phyloP scores from a whole-genome alignment of 2,888 invertebrate genomes.

The Eupithecia vulgata region DNA sequence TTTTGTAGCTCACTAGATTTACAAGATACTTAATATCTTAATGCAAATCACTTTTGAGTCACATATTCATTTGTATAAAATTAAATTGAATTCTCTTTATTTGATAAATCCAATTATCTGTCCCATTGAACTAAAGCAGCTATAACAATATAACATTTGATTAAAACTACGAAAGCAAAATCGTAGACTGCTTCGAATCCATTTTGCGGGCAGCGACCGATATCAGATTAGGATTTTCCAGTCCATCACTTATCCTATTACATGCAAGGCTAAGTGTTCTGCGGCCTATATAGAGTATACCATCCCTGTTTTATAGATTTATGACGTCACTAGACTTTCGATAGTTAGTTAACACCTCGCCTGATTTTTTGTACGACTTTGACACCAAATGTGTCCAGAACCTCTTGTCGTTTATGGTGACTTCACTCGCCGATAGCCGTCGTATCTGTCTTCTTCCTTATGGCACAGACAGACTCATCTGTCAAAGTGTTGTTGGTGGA shows the following conservation, averaged over 20 bases:
- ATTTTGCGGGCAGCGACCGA: constrained; percentile 28
- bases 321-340: background rate
- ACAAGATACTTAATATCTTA: constrained; percentile 11
- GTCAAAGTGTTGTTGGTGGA: constrained; percentile 42
- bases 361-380: background rate
- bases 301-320: background rate
- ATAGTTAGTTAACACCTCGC: background rate
- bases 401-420: constrained; percentile 24
- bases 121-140: background rate
- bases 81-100: constrained; percentile 9
- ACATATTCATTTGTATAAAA: background rate
- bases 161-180: constrained; percentile 12
- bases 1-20: constrained; percentile 12
- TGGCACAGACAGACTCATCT: constrained; percentile 39
- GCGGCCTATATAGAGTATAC: constrained; percentile 26
- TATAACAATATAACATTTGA: constrained; percentile 8
- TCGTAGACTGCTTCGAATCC: constrained; percentile 13
- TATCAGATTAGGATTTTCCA: constrained; percentile 38
- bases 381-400: background rate
- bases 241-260: constrained; percentile 40
- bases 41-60: constrained; percentile 5
- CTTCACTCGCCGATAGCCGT: constrained; percentile 27
- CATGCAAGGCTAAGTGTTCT: constrained; percentile 34
- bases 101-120: constrained; percentile 3
- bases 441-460: constrained; percentile 36